A percentile compares a stretch with the other conserved stretches of the same genome.
Conservation (phyloP, 2,797 vertebrate species). For the Pseudochirops corinnae region DNA sequence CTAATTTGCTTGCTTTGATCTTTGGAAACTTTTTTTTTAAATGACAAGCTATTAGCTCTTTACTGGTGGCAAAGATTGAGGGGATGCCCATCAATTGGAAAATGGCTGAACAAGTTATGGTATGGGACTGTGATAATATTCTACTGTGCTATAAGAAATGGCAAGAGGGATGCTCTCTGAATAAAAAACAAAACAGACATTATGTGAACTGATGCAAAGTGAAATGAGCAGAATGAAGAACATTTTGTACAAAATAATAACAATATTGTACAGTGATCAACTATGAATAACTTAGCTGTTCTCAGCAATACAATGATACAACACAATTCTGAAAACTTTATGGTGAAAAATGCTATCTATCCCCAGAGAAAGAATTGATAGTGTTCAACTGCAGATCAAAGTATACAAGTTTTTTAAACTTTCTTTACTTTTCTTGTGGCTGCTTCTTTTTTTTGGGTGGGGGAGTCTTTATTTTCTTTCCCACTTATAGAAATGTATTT, state of each 20-base stretch:
- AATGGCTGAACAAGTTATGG: not conserved
- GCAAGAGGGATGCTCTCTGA: not conserved
- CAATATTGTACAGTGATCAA: not conserved
- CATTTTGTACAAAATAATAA: too few relatives aligned
- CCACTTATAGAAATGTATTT: not conserved
- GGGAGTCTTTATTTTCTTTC: not conserved
- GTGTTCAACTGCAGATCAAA: not conserved
- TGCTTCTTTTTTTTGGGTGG: not conserved
- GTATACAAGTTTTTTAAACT: not conserved
- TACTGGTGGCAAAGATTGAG: not conserved
- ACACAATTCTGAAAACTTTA: not conserved
- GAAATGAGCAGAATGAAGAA: not conserved
- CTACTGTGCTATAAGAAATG: not conserved
- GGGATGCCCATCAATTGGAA: not conserved
- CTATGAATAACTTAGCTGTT: not conserved
- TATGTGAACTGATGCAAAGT: not conserved
- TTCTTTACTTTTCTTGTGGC: not conserved
- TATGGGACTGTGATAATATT: not conserved
- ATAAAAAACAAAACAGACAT: not conserved
- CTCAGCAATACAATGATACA: not conserved
- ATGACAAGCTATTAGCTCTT: not conserved
- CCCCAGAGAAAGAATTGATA: not conserved
- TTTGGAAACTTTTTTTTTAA: not conserved
- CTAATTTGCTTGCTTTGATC: not conserved
- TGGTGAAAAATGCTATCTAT: not conserved